Evolutionary conservation across 2,113 vertebrate genomes (phyloP).

Genomic region (Caranx melampygus): DNA sequence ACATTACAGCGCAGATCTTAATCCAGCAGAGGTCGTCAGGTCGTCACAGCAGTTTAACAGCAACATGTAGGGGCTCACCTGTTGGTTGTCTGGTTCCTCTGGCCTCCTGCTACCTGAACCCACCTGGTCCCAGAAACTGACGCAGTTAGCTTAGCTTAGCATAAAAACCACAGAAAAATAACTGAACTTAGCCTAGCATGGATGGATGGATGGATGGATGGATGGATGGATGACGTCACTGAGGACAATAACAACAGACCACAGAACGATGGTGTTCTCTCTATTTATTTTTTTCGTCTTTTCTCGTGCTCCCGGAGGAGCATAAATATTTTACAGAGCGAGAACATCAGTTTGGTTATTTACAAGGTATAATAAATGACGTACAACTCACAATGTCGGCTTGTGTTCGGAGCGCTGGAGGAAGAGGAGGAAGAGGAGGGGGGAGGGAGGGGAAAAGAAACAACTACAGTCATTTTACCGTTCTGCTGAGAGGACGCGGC

Average conservation of each 20-base stretch:
- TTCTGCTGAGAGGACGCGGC: not conserved
- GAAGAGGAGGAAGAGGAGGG: not conserved
- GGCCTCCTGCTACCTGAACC: no score
- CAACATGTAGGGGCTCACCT: no score
- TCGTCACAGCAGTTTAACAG: no score
- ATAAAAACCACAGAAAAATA: no score
- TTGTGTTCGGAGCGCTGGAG: slow-evolving; percentile 47
- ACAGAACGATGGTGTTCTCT: slow-evolving; percentile 14
- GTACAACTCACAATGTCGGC: slow-evolving; percentile 63
- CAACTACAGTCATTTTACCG: slow-evolving; percentile 22
- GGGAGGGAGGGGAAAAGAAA: not conserved
- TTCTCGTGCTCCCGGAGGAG: slow-evolving; percentile 36
- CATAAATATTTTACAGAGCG: slow-evolving; percentile 79
- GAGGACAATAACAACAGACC: not conserved
- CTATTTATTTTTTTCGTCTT: slow-evolving; percentile 64
- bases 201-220: not conserved
- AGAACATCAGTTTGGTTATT: slow-evolving; percentile 75
- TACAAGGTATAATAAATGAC: slow-evolving; percentile 77
- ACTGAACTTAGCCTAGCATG: no score
- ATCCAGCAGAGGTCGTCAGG: not conserved
- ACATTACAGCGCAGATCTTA: not conserved
- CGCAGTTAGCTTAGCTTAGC: no score
- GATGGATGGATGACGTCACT: no score
- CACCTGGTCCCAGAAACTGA: no score
- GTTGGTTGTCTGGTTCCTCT: no score